Evolutionary conservation across 2,797 vertebrate genomes (phyloP), one percentile per base, ranked within the genome.

Genomic region (Sebastiscus albofasciatus): DNA sequence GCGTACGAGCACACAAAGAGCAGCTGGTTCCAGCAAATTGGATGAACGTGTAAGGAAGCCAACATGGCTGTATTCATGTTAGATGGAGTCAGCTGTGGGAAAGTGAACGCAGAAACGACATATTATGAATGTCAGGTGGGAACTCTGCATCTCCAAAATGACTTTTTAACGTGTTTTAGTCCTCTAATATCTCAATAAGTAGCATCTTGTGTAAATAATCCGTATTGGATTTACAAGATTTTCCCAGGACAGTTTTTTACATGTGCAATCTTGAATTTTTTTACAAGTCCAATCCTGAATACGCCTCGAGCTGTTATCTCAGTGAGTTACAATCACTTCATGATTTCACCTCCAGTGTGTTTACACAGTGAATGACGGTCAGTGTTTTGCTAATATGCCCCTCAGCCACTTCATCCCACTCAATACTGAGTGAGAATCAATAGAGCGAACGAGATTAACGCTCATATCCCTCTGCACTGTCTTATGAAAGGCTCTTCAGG

Each of bases 371-470:
- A 86, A 75, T 31, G 75, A 66, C 77, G 29, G 8, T 79, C 82
- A 61, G 79, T 54, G 77, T 69, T 75, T 73, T 13, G 52, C 79
- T 92, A 83, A 90, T 77, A 89, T 81, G 76, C 79, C 78, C 77
- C 80, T 29, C 64, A 77, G 86, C 86, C 86, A 86, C 91, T 91
- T 85, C 81, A 91, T 84, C 76, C 84, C 84, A 85, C 83, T 92
- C 85, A 81, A 83, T 84, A 83, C 79, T 83, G 86, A 92, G 86
- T 36, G 87, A 87, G 90, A 94, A 94, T 94, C 94, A 94, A 94
- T 94, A 89, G 84, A 85, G 75, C 33, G 55, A 76, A 90, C 71
- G 90, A 90, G 94, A 94, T 94, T 93, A 94, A 86, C 71, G 6
- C 86, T 93, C 90, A 90, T 92, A 89, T 91, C 86, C 85, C 49